Evolutionary conservation across 2,797 vertebrate genomes (phyloP).

Genomic region (Onychomys arenicola): DNA sequence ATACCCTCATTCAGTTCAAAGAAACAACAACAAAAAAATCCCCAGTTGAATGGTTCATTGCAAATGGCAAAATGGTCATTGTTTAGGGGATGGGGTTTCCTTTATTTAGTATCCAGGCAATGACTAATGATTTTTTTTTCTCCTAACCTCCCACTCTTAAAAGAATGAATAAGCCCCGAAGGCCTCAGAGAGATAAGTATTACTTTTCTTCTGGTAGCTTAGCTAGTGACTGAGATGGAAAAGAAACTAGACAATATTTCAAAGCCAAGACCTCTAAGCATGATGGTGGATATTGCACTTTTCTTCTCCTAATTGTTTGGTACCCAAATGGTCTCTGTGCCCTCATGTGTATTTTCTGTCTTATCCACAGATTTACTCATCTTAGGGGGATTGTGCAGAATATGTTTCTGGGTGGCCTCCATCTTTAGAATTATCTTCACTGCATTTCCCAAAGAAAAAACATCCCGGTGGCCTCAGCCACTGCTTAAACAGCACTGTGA

Average conservation of each 20-base stretch:
- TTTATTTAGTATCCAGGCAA: constrained; percentile 65
- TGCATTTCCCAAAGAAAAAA: not conserved
- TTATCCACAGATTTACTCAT: constrained; percentile 25
- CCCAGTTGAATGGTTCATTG: constrained; percentile 67
- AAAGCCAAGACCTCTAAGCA: constrained; percentile 49
- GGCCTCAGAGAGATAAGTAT: constrained; percentile 77
- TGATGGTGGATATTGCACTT: not conserved
- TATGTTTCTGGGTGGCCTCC: not conserved
- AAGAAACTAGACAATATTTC: constrained; percentile 68
- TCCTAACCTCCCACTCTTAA: constrained; percentile 73
- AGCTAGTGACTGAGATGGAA: constrained; percentile 67
- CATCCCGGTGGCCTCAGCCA: accelerated
- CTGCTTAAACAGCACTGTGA: not conserved
- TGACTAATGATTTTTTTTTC: constrained; percentile 76
- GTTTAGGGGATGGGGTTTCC: constrained; percentile 66
- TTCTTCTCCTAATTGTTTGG: not conserved
- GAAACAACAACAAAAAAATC: constrained; percentile 76
- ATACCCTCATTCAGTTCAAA: constrained; percentile 75
- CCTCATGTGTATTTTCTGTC: constrained; percentile 21
- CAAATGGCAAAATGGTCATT: constrained; percentile 76
- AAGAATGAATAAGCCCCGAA: constrained; percentile 78
- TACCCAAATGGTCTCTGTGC: not conserved
- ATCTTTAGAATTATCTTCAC: not conserved
- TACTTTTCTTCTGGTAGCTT: constrained; percentile 70
- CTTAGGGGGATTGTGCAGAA: not conserved